Evolutionary conservation across 2,113 vertebrate species (phyloP).

Genomic region (Lamprotornis superbus): DNA sequence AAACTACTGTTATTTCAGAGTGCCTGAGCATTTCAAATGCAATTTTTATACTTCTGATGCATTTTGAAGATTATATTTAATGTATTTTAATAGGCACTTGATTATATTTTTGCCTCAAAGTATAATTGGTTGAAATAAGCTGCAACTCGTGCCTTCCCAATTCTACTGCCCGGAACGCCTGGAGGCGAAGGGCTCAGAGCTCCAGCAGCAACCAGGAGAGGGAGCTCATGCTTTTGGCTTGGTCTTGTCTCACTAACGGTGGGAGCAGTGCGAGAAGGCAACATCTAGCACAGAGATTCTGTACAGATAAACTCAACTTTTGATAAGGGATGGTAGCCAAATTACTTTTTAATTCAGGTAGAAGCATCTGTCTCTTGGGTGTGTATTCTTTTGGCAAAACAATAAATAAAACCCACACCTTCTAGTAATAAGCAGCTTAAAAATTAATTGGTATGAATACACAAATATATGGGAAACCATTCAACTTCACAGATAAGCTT

Average conservation of each 20-base stretch:
- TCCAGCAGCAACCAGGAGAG: conserved; percentile 62
- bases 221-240: conserved; percentile 53
- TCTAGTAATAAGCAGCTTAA: not conserved
- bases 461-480: not conserved
- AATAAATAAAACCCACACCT: not conserved
- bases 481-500: not conserved
- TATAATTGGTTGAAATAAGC: not conserved
- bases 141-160: not conserved
- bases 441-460: not conserved
- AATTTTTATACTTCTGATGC: not conserved
- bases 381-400: not conserved
- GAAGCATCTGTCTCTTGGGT: not conserved
- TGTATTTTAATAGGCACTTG: not conserved
- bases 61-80: not conserved
- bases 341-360: not conserved
- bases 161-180: accelerated
- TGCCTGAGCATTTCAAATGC: not conserved
- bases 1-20: not conserved
- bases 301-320: not conserved
- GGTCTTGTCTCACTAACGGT: not conserved
- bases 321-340: not conserved
- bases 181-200: not conserved
- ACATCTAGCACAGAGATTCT: accelerated
- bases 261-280: accelerated
- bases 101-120: not conserved